Base-by-base conservation (phyloP, 2,888 invertebrate genomes). In the Trissolcus brochymenae region DNA sequence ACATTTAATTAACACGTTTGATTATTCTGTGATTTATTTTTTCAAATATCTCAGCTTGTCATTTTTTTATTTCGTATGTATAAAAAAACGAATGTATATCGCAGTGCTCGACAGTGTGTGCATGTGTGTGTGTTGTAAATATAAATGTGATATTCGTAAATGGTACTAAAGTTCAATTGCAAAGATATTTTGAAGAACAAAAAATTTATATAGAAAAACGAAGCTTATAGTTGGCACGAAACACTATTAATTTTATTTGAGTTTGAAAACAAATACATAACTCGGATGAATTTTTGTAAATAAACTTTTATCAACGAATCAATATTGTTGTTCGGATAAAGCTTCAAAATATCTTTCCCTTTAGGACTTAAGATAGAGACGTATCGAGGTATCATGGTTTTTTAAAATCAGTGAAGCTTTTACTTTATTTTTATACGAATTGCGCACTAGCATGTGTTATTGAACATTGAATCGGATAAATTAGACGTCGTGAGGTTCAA, bases 161-260 rank as follows among this genome's bases (percentile, higher is more conserved):
- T 56, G 50, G 17, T 56, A 35, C 16, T 56, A 56, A 46, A 50
- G 50, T 49, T 56, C 17, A 46, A 35, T 29, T n/a, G 19, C 49
- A 46, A 56, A 65, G 56, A 49, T 65, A 65, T 65, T 65, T 65
- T 49, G 29, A 62, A 62, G 62, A 41, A 46, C 19, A n/a, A 21
- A 40, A 40, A 40, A 9, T 4, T 54, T 29, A 54, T 6, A 17
- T 11, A 50, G 50, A 9, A 9, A 35, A 35, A 35, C 35, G 35
- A 35, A 35, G 6, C 29, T 35, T 35, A 4, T 4, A 6, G 25
- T 25, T 25, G 1, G 11, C 35, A 11, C 11, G 35, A 35, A 35
- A 35, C 35, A 11, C 35, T 11, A 11, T 35, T 35, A 11, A 11
- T 35, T 35, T 35, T 4, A 35, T 35, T 35, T 35, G 9, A 9